These are phyloP conservation scores for Gallinago solitaria DNA, from an alignment of 2,797 vertebrate species.

Conservation along the genomic window DNA sequence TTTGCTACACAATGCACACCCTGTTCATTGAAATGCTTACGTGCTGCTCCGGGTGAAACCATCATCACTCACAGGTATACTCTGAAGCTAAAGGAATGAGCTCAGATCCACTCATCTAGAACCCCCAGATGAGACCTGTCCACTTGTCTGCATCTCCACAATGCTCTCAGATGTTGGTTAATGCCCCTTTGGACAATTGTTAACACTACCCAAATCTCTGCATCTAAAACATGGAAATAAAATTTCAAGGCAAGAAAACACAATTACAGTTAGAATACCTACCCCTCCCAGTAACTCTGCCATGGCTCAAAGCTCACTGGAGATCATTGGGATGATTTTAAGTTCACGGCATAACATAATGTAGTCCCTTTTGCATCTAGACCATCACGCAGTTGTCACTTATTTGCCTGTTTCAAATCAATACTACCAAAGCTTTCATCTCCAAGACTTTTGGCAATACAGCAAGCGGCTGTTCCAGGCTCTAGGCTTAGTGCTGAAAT, in stretches of 20 bases:
- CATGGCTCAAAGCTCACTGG: not conserved
- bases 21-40: slow-evolving; percentile 53
- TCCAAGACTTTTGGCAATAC: not conserved
- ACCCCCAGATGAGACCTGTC: not conserved
- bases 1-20: slow-evolving; percentile 9
- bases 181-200: not conserved
- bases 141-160: not conserved
- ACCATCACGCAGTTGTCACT: not conserved
- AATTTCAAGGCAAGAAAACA: not conserved
- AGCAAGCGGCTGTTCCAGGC: not conserved
- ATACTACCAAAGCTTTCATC: not conserved
- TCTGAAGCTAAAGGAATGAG: not conserved
- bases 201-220: not conserved
- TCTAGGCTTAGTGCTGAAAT: not conserved
- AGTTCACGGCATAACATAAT: not conserved
- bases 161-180: not conserved
- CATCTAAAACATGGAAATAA: not conserved
- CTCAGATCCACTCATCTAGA: not conserved
- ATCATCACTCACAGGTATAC: not conserved
- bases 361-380: not conserved
- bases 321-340: not conserved
- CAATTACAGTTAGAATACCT: not conserved
- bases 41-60: not conserved
- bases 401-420: not conserved
- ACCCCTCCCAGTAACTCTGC: not conserved